A percentile compares a stretch with the other conserved stretches of the same genome.
phyloP scores from a whole-genome alignment of 2,797 vertebrate species.

The Phataginus tetradactyla region DNA sequence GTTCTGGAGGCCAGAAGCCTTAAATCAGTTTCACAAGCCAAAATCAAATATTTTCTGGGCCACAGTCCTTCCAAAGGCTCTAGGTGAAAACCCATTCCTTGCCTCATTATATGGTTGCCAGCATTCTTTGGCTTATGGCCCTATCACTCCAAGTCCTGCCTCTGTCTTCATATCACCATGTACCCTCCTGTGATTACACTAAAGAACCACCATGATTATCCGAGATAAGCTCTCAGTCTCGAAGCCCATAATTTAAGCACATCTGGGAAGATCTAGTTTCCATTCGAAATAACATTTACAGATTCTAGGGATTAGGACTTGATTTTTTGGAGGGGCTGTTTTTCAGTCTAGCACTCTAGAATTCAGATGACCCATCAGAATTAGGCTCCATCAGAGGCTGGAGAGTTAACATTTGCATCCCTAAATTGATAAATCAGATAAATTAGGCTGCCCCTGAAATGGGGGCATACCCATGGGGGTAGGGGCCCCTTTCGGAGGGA shows the following conservation, averaged over 20 bases:
- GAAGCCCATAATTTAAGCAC: background rate
- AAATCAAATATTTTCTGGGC: background rate
- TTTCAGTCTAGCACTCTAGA: background rate
- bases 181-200: background rate
- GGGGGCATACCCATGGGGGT: background rate
- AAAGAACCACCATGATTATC: background rate
- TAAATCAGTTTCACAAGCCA: background rate
- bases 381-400: background rate
- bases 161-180: background rate
- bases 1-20: background rate
- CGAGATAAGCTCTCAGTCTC: background rate
- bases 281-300: background rate
- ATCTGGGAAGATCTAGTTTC: background rate
- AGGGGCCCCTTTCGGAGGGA: background rate
- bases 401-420: background rate
- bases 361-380: background rate
- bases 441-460: background rate
- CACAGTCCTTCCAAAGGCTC: background rate
- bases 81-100: background rate
- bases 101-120: too few relatives aligned
- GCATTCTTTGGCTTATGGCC: background rate
- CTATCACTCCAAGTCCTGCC: background rate
- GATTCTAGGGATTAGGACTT: background rate
- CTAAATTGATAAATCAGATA: background rate
- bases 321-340: background rate